Base-by-base conservation (phyloP, 1,140 invertebrate species). In the Holotrichia oblita region DNA sequence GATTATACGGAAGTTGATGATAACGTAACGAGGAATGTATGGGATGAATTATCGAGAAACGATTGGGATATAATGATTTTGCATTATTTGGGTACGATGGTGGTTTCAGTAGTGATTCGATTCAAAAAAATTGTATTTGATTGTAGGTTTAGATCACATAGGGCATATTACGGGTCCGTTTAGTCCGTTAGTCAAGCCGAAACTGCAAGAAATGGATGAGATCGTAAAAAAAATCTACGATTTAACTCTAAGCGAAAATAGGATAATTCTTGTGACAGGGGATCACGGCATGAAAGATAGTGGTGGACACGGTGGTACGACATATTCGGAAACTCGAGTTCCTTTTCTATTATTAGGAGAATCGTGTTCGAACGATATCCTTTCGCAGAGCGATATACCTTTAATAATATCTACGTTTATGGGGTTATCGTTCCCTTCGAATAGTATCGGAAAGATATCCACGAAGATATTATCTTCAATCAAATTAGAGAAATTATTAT, bases 231-330 rank as follows among this genome's bases (percentile, higher is more conserved):
- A 89, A 78, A 92, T 97, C 80, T 89, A 92, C 81, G 8, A 77
- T 59, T 64, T 42, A 34, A 42, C 78, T 2, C 78, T 42, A 10
- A 80, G 41, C 10, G 80, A 77, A 22, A 69, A 79, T 42, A 69
- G 81, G 22, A 82, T 97, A 12, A 85, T 99, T 10, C 85, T 99
- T 76, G 85, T 99, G 3, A 94, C 93, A 86, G 97, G 97, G 6
- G 98, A 99, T 89, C 98, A 99, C 89, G 98, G 98, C 0, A 97
- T 97, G 98, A 95, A 93, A 82, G 93, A 98, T 87, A 92, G 93
- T 24, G 98, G 98, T 1, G 94, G 97, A 8, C 98, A 99, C 89
- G 98, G 98, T 27, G 98, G 98, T 22, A 92, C 95, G 20, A 94
- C 95, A 3, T 86, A 89, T 9, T 89, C 91, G 79, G 98, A 99